Evolutionary conservation across 2,888 invertebrate genomes (phyloP), one percentile per base, ranked within the genome.

Genomic region (Tetranychus piercei): DNA sequence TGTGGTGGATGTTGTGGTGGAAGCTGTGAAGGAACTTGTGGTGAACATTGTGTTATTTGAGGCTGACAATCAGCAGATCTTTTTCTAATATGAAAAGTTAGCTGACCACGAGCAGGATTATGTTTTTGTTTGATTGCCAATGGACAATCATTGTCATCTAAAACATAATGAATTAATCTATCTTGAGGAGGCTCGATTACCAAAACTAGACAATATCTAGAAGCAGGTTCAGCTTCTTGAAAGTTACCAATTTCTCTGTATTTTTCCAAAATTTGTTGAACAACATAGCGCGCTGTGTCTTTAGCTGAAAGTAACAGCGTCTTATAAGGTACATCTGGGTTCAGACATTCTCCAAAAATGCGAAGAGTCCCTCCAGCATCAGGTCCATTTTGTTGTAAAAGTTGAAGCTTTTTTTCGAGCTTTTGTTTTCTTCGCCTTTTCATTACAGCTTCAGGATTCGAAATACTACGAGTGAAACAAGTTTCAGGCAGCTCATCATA

Each of bases 361-460:
- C 80, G 75, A n/a, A 80, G 78, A 72, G 84, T 84, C 23, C 85
- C 86, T 45, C 85, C 77, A 69, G 94, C 93, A 82, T 94, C 94
- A 7, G 94, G 93, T 1, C 94, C 94, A 71, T 95, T 75, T 71
- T 76, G 76, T 82, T 92, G 90, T 84, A 95, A 95, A 83, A 95
- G 93, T 82, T 96, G 93, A 80, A 99, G 85, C 83, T 95, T 95
- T 81, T 91, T 88, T 83, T 99, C 97, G 74, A 97, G 86, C 82
- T 96, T 96, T 83, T 96, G 94, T 81, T 97, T 96, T 43, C 99
- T 86, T 74, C 96, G 86, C 73, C 96, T 88, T 78, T 95, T 87
- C 99, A 99, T 99, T 80, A 99, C 99, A 77, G 96, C 95, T 86
- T 99, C 99, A 4, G 99, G 99, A 86, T 99, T 99, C 78, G 96